Evolutionary conservation across 2,113 vertebrate species (phyloP).

Genomic region (Ageneiosus marmoratus): DNA sequence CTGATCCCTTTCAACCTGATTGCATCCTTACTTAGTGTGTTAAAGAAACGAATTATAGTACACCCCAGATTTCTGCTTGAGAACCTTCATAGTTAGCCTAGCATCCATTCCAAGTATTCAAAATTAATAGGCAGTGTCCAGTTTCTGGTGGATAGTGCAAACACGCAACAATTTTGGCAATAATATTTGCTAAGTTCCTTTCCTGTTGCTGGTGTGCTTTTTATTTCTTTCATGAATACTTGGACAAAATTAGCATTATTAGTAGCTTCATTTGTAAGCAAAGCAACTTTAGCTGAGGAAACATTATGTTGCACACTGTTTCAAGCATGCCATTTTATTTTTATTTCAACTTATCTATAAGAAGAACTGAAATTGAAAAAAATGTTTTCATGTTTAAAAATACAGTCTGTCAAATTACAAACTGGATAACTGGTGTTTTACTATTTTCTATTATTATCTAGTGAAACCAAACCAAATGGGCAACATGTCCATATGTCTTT

Average conservation of each 20-base stretch:
- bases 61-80: constrained; percentile 13
- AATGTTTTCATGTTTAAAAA: background rate
- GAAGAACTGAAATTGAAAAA: background rate
- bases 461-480: background rate
- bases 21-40: constrained; percentile 35
- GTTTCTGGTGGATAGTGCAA: constrained; percentile 46
- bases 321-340: background rate
- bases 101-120: constrained; percentile 50
- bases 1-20: background rate
- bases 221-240: constrained; percentile 25
- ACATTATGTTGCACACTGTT: background rate
- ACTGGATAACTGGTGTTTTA: background rate
- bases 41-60: constrained; percentile 49
- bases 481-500: background rate
- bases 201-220: constrained; percentile 17
- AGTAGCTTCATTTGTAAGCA: no score
- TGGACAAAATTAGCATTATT: background rate
- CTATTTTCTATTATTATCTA: background rate
- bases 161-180: constrained; percentile 27
- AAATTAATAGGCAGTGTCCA: constrained; percentile 42
- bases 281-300: background rate
- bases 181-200: constrained; percentile 2
- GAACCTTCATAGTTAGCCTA: background rate
- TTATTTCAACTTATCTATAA: background rate
- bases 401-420: background rate